Evolutionary conservation across 1,140 invertebrate genomes (phyloP).

Genomic region (Zaprionus capensis): DNA sequence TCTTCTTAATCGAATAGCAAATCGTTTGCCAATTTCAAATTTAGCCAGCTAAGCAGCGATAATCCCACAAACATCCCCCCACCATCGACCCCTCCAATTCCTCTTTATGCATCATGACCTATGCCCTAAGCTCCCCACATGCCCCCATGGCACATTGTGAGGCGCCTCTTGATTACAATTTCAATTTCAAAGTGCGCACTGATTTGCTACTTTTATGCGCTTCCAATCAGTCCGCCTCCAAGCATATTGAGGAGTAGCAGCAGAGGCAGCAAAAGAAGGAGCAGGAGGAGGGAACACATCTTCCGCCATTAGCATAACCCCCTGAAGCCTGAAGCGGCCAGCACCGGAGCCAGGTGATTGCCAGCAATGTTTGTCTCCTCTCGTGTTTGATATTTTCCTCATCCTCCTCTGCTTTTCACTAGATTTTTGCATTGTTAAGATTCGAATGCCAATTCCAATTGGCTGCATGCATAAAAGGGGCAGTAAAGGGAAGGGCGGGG

Average conservation of each 20-base stretch:
- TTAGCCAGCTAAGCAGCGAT: constrained; percentile 71
- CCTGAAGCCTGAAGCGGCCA: constrained; percentile 12
- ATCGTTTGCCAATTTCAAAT: constrained; percentile 77
- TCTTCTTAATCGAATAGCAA: constrained; percentile 78
- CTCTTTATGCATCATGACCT: not conserved
- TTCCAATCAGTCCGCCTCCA: constrained; percentile 68
- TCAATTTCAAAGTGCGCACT: constrained; percentile 77
- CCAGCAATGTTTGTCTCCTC: constrained; percentile 59
- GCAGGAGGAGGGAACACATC: constrained; percentile 31
- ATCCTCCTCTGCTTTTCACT: constrained; percentile 14
- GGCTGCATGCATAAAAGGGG: constrained; percentile 35
- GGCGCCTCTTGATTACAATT: constrained; percentile 77
- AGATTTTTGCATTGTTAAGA: constrained; percentile 43
- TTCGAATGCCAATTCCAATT: constrained; percentile 44
- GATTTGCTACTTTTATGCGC: constrained; percentile 80
- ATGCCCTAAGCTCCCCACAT: constrained; percentile 3
- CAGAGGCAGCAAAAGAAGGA: not conserved
- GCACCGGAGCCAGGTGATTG: constrained; percentile 65
- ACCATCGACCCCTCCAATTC: not conserved
- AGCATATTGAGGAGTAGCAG: constrained; percentile 26
- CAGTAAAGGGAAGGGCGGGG: not conserved
- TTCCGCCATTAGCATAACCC: constrained; percentile 77
- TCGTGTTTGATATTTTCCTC: constrained; percentile 34
- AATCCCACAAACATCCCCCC: constrained; percentile 30
- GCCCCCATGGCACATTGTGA: constrained; percentile 20